Conservation (phyloP, 2,797 vertebrate genomes). For the Sorex maritimensis region DNA sequence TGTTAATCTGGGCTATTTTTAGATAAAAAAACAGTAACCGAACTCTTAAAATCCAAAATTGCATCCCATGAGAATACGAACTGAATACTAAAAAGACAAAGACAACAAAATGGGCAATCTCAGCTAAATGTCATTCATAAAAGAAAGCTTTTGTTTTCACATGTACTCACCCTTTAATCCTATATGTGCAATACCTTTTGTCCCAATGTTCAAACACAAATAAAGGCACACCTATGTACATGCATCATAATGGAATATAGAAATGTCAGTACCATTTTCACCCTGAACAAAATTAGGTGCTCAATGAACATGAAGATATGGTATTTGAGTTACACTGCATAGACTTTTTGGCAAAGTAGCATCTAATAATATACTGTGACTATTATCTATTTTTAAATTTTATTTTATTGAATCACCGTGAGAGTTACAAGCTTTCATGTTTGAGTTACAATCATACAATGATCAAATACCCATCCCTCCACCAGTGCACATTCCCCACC, state of each 20-base stretch:
- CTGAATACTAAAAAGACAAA: background rate
- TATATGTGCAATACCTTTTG: background rate
- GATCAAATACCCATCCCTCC: too few species aligned
- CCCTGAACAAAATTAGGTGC: background rate
- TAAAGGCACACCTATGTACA: background rate
- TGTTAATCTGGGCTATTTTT: constrained; percentile 74
- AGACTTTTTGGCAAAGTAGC: too few species aligned
- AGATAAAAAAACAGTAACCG: constrained; percentile 51
- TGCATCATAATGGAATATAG: constrained; percentile 6
- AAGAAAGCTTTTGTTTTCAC: background rate
- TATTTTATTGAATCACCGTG: too few species aligned
- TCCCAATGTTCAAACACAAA: background rate
- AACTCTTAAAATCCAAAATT: constrained; percentile 53
- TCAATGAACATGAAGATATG: background rate
- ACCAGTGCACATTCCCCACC: too few species aligned
- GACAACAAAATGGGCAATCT: background rate
- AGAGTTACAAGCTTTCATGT: too few species aligned
- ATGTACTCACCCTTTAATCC: constrained; percentile 26
- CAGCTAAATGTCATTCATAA: background rate
- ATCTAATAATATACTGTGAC: too few species aligned
- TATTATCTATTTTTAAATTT: too few species aligned
- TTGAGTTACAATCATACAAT: too few species aligned
- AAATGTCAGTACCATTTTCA: constrained; percentile 16
- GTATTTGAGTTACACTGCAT: background rate
- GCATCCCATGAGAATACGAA: background rate